A percentile compares a stretch with the other conserved stretches of the same genome.
These are phyloP conservation scores for Ischnus inquisitorius DNA, from an alignment of 2,888 invertebrate genomes.

Conservation along the genomic window DNA sequence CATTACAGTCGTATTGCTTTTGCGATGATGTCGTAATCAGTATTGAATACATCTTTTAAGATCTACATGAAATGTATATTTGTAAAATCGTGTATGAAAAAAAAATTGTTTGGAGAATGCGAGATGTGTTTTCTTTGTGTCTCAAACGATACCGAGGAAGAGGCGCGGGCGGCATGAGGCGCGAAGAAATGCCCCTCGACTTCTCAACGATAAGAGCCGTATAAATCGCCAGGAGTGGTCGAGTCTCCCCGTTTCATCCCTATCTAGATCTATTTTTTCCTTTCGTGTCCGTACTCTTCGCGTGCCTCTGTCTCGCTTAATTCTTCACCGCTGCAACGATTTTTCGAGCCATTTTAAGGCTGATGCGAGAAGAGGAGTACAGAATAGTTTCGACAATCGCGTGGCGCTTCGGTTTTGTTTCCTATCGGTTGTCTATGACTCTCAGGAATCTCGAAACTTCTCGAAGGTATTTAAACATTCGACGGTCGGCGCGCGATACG, in stretches of 20 bases:
- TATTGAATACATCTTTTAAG: too few species aligned
- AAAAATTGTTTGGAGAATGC: slow-evolving; percentile 3
- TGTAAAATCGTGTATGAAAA: not conserved
- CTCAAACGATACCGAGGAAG: slow-evolving; percentile 19
- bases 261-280: slow-evolving; percentile 47
- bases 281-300: not conserved
- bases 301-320: not conserved
- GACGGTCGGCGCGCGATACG: too few species aligned
- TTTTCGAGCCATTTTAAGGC: slow-evolving; percentile 22
- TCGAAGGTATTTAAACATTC: too few species aligned
- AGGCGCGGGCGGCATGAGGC: slow-evolving; percentile 37
- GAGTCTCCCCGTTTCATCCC: slow-evolving; percentile 31
- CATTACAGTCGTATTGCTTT: too few species aligned
- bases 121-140: slow-evolving; percentile 30
- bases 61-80: not conserved
- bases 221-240: slow-evolving; percentile 54
- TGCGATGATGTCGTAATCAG: too few species aligned
- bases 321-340: slow-evolving; percentile 23
- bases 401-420: slow-evolving; percentile 8
- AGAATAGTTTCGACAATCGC: slow-evolving; percentile 4
- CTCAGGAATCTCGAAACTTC: too few species aligned
- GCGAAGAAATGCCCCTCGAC: slow-evolving; percentile 50
- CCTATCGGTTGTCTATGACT: slow-evolving; percentile 1
- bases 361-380: not conserved
- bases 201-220: slow-evolving; percentile 59